Evolutionary conservation across 2,113 vertebrate genomes (phyloP).

Genomic region (Heliornis fulica): DNA sequence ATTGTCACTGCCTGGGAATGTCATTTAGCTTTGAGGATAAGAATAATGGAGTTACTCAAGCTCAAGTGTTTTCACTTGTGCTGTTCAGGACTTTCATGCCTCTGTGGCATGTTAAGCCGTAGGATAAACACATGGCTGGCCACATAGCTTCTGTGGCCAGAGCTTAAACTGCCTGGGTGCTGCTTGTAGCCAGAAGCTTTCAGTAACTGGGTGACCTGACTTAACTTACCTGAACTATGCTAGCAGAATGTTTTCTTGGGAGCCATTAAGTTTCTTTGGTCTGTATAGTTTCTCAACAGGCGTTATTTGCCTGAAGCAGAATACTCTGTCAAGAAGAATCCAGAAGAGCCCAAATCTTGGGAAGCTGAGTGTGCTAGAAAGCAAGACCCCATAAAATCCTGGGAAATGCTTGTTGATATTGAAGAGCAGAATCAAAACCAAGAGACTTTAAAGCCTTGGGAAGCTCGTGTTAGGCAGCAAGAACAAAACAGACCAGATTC

Average conservation of each 20-base stretch:
- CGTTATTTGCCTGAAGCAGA: slow-evolving; percentile 76
- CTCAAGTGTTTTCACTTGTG: not conserved
- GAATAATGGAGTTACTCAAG: not conserved
- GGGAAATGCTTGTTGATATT: slow-evolving; percentile 78
- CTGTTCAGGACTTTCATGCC: not conserved
- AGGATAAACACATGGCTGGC: not conserved
- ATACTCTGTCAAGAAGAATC: slow-evolving; percentile 64
- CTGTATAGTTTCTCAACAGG: slow-evolving; percentile 87
- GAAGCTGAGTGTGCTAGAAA: slow-evolving; percentile 77
- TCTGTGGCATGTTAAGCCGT: not conserved
- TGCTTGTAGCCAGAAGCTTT: not conserved
- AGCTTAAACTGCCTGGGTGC: not conserved
- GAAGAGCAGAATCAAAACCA: slow-evolving; percentile 65
- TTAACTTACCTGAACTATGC: slow-evolving; percentile 47
- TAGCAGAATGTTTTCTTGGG: slow-evolving; percentile 47
- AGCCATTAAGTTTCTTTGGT: slow-evolving; percentile 63
- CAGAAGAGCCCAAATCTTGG: slow-evolving; percentile 70
- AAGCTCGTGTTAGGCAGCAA: slow-evolving; percentile 63
- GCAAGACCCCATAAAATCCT: slow-evolving; percentile 83
- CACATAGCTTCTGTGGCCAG: not conserved
- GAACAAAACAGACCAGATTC: slow-evolving; percentile 46
- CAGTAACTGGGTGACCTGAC: slow-evolving; percentile 3
- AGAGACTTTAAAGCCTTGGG: slow-evolving; percentile 67
- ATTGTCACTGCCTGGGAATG: not conserved
- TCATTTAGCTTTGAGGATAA: not conserved